A percentile compares a stretch with the other conserved stretches of the same genome.
Conservation (phyloP, 2,113 vertebrate species). For the Haliaeetus leucogaster region DNA sequence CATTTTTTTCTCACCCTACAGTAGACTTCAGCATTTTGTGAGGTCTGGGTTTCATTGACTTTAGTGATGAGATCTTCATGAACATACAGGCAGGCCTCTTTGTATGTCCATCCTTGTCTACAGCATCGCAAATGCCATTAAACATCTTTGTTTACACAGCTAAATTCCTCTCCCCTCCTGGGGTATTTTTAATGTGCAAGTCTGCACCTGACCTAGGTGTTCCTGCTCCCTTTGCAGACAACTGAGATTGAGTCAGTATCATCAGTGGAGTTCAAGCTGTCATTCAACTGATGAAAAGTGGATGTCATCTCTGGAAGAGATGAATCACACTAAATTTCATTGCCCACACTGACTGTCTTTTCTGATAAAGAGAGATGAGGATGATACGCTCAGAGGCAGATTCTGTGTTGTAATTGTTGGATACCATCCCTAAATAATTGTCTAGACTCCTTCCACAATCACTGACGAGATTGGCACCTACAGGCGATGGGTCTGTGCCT, state of each 20-base stretch:
- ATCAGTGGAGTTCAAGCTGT: neutral
- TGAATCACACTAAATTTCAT: neutral
- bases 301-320: neutral
- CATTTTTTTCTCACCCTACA: neutral
- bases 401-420: neutral
- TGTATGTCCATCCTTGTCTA: neutral
- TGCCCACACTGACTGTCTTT: neutral
- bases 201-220: neutral
- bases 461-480: neutral
- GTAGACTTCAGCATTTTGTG: neutral
- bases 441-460: neutral
- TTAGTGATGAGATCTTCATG: neutral
- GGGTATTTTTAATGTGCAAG: neutral
- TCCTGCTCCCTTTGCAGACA: neutral
- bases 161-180: neutral
- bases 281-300: neutral
- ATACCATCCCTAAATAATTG: neutral
- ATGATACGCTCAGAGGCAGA: neutral
- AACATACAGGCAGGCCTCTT: rapidly evolving
- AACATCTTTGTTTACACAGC: neutral
- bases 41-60: neutral
- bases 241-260: neutral
- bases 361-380: neutral
- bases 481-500: neutral
- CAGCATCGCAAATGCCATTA: neutral